These are phyloP conservation scores for Nipponia nippon DNA, from an alignment of 2,113 vertebrate genomes.

Conservation along the genomic window DNA sequence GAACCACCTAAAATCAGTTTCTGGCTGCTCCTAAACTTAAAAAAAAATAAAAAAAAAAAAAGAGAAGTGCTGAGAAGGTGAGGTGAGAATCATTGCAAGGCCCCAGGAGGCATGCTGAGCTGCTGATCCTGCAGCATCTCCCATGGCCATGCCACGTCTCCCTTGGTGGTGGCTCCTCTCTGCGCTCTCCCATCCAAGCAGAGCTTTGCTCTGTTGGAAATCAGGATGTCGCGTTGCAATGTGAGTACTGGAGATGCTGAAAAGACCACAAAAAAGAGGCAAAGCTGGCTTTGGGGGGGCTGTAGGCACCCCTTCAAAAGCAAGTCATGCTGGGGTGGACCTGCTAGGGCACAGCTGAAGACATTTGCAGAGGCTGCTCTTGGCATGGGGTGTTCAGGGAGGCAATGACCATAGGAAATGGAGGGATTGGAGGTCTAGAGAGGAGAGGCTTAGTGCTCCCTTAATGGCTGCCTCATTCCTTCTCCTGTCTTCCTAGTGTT, in stretches of 20 bases:
- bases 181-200: not conserved
- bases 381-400: not conserved
- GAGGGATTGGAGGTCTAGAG: not conserved
- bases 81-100: not conserved
- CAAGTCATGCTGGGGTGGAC: not conserved
- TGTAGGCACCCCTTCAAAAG: too few species aligned
- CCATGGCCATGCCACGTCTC: rapidly evolving
- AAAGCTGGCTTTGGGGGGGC: not conserved
- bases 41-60: not conserved
- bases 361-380: not conserved
- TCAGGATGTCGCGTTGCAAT: rapidly evolving
- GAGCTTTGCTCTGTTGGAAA: not conserved
- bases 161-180: not conserved
- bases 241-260: not conserved
- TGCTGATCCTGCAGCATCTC: not conserved
- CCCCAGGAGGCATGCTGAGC: not conserved
- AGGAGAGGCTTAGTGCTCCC: not conserved
- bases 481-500: not conserved
- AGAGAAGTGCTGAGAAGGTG: not conserved
- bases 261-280: not conserved
- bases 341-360: not conserved
- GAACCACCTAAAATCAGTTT: not conserved
- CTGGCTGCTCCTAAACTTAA: not conserved
- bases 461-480: not conserved
- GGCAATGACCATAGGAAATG: rapidly evolving